These are phyloP conservation scores for Nasalis larvatus DNA, from an alignment of 2,113 vertebrate genomes.

Conservation along the genomic window DNA sequence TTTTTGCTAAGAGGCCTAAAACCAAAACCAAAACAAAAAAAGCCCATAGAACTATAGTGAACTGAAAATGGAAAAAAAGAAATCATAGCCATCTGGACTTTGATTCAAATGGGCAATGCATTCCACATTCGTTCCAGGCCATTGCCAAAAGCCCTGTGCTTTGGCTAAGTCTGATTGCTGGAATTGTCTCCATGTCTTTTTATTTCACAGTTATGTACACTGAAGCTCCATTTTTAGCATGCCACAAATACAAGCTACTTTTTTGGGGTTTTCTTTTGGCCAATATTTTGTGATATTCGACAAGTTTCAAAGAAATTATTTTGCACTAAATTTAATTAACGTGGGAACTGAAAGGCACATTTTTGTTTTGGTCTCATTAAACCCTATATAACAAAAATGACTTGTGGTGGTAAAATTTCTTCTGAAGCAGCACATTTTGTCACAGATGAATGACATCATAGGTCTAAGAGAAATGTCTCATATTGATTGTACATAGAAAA, in stretches of 20 bases:
- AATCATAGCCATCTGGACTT: not conserved
- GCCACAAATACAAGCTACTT: not conserved
- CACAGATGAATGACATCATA: not conserved
- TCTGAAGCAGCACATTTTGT: not conserved
- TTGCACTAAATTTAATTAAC: slow-evolving; percentile 36
- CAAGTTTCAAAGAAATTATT: slow-evolving; percentile 29
- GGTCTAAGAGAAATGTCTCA: not conserved
- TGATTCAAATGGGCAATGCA: not conserved
- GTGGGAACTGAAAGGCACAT: not conserved
- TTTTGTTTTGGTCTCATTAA: not conserved
- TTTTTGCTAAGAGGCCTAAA: not conserved
- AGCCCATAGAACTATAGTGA: not conserved
- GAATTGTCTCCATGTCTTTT: not conserved
- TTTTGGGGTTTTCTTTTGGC: not conserved
- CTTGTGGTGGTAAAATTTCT: not conserved
- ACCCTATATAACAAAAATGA: not conserved
- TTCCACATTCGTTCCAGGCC: not conserved
- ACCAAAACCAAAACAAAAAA: not conserved
- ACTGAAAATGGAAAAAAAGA: slow-evolving; percentile 37
- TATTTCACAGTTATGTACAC: slow-evolving; percentile 39
- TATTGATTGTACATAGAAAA: not conserved
- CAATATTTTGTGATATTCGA: slow-evolving; percentile 23
- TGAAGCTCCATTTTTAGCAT: not conserved
- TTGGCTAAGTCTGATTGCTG: not conserved
- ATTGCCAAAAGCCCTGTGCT: not conserved